Conservation (phyloP, 2,888 invertebrate genomes). For the Eutolmus rufibarbis region DNA sequence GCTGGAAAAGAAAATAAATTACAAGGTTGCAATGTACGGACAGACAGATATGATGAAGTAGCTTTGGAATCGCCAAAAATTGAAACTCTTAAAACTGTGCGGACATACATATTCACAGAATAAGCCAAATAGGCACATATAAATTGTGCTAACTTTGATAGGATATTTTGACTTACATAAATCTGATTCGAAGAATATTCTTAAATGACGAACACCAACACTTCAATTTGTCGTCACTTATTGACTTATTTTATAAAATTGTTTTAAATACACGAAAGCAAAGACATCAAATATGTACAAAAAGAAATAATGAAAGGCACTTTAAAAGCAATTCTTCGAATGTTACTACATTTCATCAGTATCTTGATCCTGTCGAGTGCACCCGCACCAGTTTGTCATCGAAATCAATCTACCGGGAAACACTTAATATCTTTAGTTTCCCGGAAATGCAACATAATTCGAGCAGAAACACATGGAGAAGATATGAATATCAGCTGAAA, state of each 20-base stretch:
- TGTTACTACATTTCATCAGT: background rate
- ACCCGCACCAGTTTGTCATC: background rate
- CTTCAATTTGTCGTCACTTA: background rate
- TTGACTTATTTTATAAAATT: background rate
- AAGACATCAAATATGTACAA: background rate
- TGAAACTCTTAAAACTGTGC: too few relatives aligned
- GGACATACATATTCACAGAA: too few relatives aligned
- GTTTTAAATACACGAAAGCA: background rate
- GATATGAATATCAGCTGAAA: background rate
- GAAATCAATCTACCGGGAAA: background rate
- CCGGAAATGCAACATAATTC: conserved; percentile 4
- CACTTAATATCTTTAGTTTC: background rate
- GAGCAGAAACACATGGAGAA: background rate
- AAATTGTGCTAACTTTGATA: too few relatives aligned
- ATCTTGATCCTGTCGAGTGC: background rate
- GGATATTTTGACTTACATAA: too few relatives aligned
- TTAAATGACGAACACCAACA: background rate
- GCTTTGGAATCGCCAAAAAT: too few relatives aligned
- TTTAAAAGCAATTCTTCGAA: background rate
- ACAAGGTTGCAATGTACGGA: too few relatives aligned
- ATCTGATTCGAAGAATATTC: too few relatives aligned
- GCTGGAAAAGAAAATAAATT: too few relatives aligned
- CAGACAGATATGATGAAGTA: too few relatives aligned
- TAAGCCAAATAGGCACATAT: too few relatives aligned
- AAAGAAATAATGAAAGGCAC: background rate